Conservation (phyloP, 2,888 invertebrate species). For the Pterobdella sp. region DNA sequence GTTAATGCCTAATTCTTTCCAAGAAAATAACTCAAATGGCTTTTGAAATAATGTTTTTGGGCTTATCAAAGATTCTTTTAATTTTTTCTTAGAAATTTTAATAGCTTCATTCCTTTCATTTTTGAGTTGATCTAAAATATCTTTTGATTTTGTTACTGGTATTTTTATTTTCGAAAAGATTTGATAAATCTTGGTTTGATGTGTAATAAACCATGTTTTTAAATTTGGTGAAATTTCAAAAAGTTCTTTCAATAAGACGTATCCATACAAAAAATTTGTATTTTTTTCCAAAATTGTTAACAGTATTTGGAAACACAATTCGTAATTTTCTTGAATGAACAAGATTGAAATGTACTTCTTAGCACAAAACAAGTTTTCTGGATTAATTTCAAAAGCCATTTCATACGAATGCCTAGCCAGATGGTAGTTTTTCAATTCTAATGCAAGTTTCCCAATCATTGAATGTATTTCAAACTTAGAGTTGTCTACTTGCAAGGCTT, state of each 20-base stretch:
- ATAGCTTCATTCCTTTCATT: neutral
- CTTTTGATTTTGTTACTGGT: neutral
- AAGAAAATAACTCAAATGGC: neutral
- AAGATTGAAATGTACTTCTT: conserved; percentile 8
- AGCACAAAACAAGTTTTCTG: conserved; percentile 10
- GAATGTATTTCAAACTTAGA: neutral
- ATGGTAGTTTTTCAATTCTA: conserved; percentile 1
- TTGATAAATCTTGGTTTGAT: neutral
- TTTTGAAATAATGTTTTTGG: neutral
- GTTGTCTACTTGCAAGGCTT: conserved; percentile 8
- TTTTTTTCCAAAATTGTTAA: neutral
- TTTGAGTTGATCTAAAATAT: neutral
- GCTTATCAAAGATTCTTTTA: neutral
- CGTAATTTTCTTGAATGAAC: conserved; percentile 13
- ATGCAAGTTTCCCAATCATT: neutral
- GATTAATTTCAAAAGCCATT: neutral
- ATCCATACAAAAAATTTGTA: neutral
- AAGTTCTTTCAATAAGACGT: neutral
- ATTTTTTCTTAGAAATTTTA: neutral
- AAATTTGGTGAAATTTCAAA: neutral
- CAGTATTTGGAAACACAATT: neutral
- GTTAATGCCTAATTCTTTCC: neutral
- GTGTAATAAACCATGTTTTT: neutral
- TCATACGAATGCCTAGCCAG: conserved; percentile 9
- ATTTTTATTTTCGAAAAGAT: neutral